phyloP scores from a whole-genome alignment of 2,888 invertebrate genomes.

The Apamea monoglypha region DNA sequence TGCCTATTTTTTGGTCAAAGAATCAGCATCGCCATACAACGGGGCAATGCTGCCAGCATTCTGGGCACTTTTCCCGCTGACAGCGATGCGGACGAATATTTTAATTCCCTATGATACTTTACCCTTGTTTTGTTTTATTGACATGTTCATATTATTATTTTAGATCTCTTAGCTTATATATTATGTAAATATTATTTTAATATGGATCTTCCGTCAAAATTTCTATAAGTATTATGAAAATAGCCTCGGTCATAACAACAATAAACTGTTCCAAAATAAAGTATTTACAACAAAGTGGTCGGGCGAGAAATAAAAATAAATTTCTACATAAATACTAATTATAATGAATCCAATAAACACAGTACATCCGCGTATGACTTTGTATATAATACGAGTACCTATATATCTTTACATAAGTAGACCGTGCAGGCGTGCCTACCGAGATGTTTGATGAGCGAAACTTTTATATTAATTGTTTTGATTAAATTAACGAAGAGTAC shows the following conservation, averaged over 20 bases:
- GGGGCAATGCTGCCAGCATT: background rate
- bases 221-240: background rate
- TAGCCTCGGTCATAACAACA: background rate
- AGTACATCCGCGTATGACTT: slow-evolving; percentile 40
- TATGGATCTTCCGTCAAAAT: background rate
- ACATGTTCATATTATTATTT: no score
- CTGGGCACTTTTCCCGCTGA: no score
- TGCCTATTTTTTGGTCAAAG: background rate
- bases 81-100: no score
- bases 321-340: background rate
- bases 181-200: background rate
- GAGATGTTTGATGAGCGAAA: slow-evolving; percentile 26
- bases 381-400: slow-evolving; percentile 34
- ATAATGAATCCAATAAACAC: slow-evolving; percentile 10
- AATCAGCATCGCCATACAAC: background rate
- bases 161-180: no score
- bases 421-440: slow-evolving; percentile 37
- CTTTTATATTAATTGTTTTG: slow-evolving; percentile 25
- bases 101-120: no score
- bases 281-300: background rate
- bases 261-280: no score
- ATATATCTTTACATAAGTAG: slow-evolving; percentile 46
- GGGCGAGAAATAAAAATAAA: background rate
- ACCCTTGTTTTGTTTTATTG: background rate
- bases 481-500: slow-evolving; percentile 16